Base-by-base conservation (phyloP, 1,140 invertebrate genomes). In the Caerostris extrusa region DNA sequence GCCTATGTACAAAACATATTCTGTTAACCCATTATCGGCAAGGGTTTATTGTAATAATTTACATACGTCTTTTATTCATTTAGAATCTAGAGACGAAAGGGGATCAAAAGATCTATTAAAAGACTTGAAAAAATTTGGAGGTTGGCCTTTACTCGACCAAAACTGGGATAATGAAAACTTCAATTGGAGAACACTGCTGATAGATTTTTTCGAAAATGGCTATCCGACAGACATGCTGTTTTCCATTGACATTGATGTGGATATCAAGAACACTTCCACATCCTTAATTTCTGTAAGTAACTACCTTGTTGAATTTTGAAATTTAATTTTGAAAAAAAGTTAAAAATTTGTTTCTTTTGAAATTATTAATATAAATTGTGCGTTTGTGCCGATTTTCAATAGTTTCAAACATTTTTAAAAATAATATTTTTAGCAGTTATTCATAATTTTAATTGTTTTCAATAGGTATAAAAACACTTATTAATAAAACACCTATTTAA, bases 81-180 rank as follows among this genome's bases (percentile, higher is more conserved):
- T 19, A 93, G 92, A 14, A 10, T 88, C 12, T 7, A 88, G 67
- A 81, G 58, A 93, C 19, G 34, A 93, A 61, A 34, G 7, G 7
- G 92, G 34, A 55, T 60, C 34, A 12, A 60, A 60, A 8, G 57
- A 60, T 50, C 57, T 93, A 17, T 8, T 81, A n/a, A 61, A 93
- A n/a, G 85, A 93, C 14, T 14, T 93, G 5, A 81, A 93, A 81
- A 34, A 71, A 17, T 93, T 93, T 34, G 92, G 92, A n/a, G 57
- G 85, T 5, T 93, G 83, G 83, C 92, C 92, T n/a, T 81, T 93
- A 7, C 14, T 88, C 5, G 86, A 93, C 8, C 7, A 58, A 60
- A 55, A 55, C 5, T 93, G 92, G 92, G 10, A 81, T 12, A 10
- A n/a, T 10, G 53, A 5, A 6, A 53, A 53, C 5, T 93, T 93